These are phyloP conservation scores for Morus bassanus DNA, from an alignment of 2,797 vertebrate genomes.

Conservation along the genomic window DNA sequence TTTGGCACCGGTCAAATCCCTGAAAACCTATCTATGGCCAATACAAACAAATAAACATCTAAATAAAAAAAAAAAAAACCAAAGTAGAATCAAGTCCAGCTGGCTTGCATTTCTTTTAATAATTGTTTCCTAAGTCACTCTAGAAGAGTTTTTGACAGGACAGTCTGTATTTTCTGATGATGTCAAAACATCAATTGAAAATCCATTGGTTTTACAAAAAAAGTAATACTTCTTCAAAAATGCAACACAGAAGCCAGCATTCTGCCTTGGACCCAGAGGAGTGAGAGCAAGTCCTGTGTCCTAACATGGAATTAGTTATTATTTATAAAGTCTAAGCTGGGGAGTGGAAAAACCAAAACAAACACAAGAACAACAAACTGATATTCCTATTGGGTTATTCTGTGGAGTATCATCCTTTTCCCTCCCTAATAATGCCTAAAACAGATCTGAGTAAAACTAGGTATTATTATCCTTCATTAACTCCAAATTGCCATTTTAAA, in stretches of 20 bases:
- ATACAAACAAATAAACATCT: conserved; percentile 51
- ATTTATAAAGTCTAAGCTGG: conserved; percentile 35
- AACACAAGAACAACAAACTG: not conserved
- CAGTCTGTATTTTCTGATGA: conserved; percentile 41
- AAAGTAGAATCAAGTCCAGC: conserved; percentile 26
- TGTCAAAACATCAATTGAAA: conserved; percentile 64
- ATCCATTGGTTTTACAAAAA: conserved; percentile 54
- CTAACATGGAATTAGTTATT: conserved; percentile 40
- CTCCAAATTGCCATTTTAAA: conserved; percentile 23
- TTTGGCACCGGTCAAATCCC: conserved; percentile 29
- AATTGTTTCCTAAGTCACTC: conserved; percentile 22
- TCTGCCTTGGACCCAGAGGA: conserved; percentile 37
- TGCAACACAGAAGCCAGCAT: not conserved
- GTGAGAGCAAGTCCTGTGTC: conserved; percentile 32
- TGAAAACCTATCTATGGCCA: conserved; percentile 13
- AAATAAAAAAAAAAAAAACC: not conserved
- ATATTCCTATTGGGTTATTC: conserved; percentile 11
- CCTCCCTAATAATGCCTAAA: not conserved
- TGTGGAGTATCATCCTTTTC: not conserved
- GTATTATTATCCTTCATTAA: conserved; percentile 23
- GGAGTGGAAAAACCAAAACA: not conserved
- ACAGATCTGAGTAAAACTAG: not conserved
- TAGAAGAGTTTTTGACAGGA: conserved; percentile 41
- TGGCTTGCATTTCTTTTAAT: conserved; percentile 46
- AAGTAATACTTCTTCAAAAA: conserved; percentile 66